A percentile compares a stretch with the other conserved stretches of the same genome.
phyloP scores from a whole-genome alignment of 2,113 vertebrate species.

The Tichodroma muraria region DNA sequence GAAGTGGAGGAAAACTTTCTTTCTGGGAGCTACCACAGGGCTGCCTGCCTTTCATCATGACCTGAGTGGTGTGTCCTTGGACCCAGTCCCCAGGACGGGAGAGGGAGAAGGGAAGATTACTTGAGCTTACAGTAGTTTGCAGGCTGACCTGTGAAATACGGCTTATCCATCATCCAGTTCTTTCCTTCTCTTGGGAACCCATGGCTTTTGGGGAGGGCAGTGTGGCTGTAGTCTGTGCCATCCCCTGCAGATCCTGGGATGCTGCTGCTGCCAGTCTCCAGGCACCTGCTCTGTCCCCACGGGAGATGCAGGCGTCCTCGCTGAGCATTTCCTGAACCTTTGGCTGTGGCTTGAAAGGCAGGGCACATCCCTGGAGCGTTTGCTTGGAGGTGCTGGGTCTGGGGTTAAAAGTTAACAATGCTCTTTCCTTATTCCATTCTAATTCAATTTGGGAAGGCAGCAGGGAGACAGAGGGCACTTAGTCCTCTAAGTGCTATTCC shows the following conservation, averaged over 20 bases:
- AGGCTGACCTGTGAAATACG: not conserved
- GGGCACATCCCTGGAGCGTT: not conserved
- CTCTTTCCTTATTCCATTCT: not conserved
- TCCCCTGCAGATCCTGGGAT: not conserved
- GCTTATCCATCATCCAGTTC: not conserved
- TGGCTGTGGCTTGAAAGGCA: not conserved
- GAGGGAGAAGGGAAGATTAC: not conserved
- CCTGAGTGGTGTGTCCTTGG: not conserved
- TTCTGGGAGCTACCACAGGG: not conserved
- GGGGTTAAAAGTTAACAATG: not conserved
- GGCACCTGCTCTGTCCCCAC: rapidly evolving
- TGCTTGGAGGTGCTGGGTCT: not conserved
- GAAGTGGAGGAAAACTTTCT: not conserved
- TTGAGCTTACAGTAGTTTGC: rapidly evolving
- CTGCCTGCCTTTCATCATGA: not conserved
- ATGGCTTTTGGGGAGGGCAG: not conserved
- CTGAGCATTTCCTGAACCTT: not conserved
- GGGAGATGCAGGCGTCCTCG: not conserved
- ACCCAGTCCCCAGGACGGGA: not conserved
- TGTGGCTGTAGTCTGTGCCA: not conserved
- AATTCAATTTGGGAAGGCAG: slow-evolving; percentile 41
- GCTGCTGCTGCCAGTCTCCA: not conserved
- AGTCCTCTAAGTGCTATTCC: not conserved
- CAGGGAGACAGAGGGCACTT: not conserved
- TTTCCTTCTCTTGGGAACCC: not conserved